phyloP scores from a whole-genome alignment of 2,113 vertebrate species.

The Psilopogon haemacephalus region DNA sequence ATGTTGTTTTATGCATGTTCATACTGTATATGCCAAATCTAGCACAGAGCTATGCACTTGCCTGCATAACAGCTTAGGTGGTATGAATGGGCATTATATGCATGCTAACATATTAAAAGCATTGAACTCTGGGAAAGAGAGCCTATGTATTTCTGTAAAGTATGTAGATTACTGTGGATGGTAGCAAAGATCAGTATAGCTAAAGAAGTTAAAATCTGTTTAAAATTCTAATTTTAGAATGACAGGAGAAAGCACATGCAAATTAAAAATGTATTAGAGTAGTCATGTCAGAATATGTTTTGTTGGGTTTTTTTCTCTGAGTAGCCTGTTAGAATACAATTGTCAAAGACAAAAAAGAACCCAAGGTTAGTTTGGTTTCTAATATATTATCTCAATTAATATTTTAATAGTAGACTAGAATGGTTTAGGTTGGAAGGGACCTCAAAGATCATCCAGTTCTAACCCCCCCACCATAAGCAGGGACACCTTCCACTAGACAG shows the following conservation, averaged over 20 bases:
- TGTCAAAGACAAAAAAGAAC: background rate
- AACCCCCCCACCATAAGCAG: too few relatives aligned
- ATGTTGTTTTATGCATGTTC: background rate
- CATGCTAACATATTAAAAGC: background rate
- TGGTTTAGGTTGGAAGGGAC: too few relatives aligned
- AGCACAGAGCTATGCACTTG: background rate
- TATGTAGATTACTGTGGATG: background rate
- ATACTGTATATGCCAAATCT: background rate
- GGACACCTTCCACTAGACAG: too few relatives aligned
- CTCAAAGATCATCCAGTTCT: too few relatives aligned
- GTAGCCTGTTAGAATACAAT: background rate
- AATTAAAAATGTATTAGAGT: background rate
- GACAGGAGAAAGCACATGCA: background rate
- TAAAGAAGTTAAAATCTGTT: background rate
- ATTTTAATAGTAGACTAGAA: background rate
- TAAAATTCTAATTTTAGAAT: background rate
- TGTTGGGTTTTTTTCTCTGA: background rate
- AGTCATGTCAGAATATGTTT: background rate
- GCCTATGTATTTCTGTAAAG: fast-evolving
- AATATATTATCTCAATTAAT: background rate
- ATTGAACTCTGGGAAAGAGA: background rate
- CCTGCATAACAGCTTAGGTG: background rate
- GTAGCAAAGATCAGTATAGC: background rate
- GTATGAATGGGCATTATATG: background rate
- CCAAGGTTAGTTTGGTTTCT: background rate